Percentiles rank a stretch among this genome's conserved stretches.
Conservation (phyloP, 2,797 vertebrate genomes). For the Erithacus rubecula region DNA sequence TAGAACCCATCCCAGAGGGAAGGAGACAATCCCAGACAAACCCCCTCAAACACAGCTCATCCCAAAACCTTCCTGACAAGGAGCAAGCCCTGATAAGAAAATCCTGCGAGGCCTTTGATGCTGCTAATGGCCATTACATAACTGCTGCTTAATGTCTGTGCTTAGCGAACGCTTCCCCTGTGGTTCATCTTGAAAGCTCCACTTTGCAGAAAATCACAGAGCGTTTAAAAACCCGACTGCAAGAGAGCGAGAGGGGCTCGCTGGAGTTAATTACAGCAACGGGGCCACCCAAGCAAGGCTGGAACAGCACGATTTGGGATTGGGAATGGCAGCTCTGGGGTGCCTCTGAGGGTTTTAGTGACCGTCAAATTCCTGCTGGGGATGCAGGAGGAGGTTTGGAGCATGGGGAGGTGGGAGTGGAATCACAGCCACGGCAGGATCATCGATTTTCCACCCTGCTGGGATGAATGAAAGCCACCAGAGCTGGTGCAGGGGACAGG, state of each 20-base stretch:
- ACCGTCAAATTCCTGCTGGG: neutral
- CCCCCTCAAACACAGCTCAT: neutral
- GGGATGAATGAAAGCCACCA: neutral
- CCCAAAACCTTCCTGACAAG: neutral
- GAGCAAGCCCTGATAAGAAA: neutral
- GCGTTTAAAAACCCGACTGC: neutral
- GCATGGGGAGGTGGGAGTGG: neutral
- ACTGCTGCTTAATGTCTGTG: neutral
- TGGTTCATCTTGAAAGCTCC: neutral
- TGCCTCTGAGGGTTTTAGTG: accelerated
- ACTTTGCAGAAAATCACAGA: neutral
- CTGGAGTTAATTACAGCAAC: neutral
- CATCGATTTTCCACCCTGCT: neutral
- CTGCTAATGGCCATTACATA: neutral
- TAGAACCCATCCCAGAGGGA: neutral
- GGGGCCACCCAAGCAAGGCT: accelerated
- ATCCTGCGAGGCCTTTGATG: neutral
- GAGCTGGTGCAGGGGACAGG: neutral
- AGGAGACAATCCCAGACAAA: neutral
- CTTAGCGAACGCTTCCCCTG: neutral
- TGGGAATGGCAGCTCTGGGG: neutral
- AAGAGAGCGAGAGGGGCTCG: neutral
- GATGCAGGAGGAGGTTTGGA: neutral
- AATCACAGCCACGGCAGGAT: accelerated
- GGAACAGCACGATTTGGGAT: accelerated